Evolutionary conservation across 2,113 vertebrate genomes (phyloP), one percentile per base, ranked within the genome.

Genomic region (Chinchilla lanigera): DNA sequence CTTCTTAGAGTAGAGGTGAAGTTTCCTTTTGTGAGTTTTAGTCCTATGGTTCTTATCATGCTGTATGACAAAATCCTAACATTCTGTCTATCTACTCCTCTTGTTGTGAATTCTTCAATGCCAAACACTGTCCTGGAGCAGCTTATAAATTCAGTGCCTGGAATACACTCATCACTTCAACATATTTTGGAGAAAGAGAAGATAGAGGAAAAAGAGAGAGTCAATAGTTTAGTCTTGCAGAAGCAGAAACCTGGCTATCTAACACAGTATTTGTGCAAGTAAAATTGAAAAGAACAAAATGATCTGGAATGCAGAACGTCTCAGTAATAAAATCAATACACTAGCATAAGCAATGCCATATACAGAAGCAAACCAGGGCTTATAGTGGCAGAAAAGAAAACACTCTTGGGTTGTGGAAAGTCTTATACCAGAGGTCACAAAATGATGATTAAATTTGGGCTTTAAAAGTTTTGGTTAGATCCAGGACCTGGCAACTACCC

Each of bases 21-120:
- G 60, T 61, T 22, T 47, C 3, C 0, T 44, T 38, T 58, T 47
- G 80, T 73, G 50, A 7, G 7, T 28, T 71, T 30, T 33, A 56
- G 3, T 60, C 2, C 13, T 71, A 0, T 16, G 8, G 6, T 2
- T 0, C 17, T 65, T 19, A 28, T 30, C 13, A 9, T 2, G 22
- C 67, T 20, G 0, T 7, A 28, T 19, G 22, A 2, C 20, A 52
- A 47, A 2, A 3, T 2, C 20, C 60, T 52, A 3, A 8, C 24
- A 2, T 0, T 35, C 73, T 38, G 14, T 58, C 78, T 44, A 3
- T 44, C 50, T 52, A 14, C 1, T n/a, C 50, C 1, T n/a, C 50
- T 87, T 33, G 3, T 14, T 35, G 6, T n/a, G 80, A 93, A 47
- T 81, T n/a, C n/a, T 54, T 90, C 44, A 41, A 26, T 41, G 12